Percentiles rank a stretch among this genome's conserved stretches.
Evolutionary conservation across 2,113 vertebrate genomes (phyloP).

Genomic region (Tachysurus fulvidraco): DNA sequence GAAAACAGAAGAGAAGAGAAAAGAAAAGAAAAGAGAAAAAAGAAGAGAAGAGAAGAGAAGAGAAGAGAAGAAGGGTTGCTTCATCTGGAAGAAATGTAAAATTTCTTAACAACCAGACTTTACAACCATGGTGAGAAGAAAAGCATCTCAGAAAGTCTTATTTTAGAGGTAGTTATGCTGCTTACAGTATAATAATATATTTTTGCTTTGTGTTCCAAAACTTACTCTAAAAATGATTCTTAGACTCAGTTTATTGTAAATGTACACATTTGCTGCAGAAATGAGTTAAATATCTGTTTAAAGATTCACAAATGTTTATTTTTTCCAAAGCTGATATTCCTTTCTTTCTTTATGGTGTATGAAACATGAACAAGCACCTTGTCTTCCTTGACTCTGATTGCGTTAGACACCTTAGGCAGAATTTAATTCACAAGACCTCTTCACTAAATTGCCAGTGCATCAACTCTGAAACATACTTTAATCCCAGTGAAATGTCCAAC

Average conservation of each 20-base stretch:
- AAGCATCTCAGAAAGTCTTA: not conserved
- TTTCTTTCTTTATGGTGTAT: not conserved
- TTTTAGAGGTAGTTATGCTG: not conserved
- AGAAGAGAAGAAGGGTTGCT: not conserved
- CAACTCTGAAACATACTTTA: constrained; percentile 35
- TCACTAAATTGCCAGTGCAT: constrained; percentile 14
- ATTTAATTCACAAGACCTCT: constrained; percentile 27
- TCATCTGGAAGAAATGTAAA: not conserved
- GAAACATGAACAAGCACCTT: not conserved
- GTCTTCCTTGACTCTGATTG: constrained; percentile 35
- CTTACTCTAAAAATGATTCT: too few relatives aligned
- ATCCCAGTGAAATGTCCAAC: constrained; percentile 29
- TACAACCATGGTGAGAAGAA: not conserved
- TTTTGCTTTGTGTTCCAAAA: not conserved
- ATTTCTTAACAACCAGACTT: not conserved
- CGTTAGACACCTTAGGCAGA: constrained; percentile 5
- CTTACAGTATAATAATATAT: not conserved
- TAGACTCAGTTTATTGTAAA: too few relatives aligned
- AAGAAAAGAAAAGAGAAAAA: too few relatives aligned
- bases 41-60: not conserved
- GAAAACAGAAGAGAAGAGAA: too few relatives aligned
- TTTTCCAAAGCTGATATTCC: not conserved
- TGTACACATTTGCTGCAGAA: not conserved
- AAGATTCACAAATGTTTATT: not conserved
- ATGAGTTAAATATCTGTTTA: not conserved